phyloP scores from a whole-genome alignment of 1,140 invertebrate species.

The Portunus trituberculatus region DNA sequence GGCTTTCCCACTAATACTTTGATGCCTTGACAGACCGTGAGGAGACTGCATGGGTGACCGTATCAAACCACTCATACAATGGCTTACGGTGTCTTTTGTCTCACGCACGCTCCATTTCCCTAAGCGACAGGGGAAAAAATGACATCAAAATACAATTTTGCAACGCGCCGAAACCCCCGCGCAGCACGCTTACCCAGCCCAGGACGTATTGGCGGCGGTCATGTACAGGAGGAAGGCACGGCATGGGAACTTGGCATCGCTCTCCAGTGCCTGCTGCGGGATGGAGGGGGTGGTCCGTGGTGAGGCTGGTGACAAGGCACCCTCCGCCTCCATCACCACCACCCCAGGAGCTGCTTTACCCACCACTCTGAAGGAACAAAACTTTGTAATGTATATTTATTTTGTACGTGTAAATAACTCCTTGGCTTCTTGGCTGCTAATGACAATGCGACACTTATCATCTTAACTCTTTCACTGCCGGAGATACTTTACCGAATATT shows the following conservation, averaged over 20 bases:
- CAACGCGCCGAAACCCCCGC: neutral
- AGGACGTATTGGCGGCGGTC: neutral
- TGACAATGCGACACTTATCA: no score
- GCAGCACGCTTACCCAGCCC: neutral
- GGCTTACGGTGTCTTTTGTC: neutral
- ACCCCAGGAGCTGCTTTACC: neutral
- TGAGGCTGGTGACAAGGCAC: neutral
- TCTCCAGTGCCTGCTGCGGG: neutral
- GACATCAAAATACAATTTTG: neutral
- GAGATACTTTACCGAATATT: no score
- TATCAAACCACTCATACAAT: no score
- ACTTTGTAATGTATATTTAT: no score
- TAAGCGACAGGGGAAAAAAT: neutral
- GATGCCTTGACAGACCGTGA: no score
- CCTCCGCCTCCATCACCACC: neutral
- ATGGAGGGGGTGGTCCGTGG: neutral
- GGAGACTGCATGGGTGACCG: no score
- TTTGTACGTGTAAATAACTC: no score
- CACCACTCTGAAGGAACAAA: neutral
- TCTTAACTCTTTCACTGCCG: no score
- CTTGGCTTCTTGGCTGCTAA: no score
- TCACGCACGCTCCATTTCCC: neutral
- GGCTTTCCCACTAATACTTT: no score
- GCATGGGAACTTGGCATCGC: slow-evolving; percentile 37
- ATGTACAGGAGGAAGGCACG: slow-evolving; percentile 20